Base-by-base conservation (phyloP, 2,113 vertebrate species). In the Urocolius indicus region DNA sequence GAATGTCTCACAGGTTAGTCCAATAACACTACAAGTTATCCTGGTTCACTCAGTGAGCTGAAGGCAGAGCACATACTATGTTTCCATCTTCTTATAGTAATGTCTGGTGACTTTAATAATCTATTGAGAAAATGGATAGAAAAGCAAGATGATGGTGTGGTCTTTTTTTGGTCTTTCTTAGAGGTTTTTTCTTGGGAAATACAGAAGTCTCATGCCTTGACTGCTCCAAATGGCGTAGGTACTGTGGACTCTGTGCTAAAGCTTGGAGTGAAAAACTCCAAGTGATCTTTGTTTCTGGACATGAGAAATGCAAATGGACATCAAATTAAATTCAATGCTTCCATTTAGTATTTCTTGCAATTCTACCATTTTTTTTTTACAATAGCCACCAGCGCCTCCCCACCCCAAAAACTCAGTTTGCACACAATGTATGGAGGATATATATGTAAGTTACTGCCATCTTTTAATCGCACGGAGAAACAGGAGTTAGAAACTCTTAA, bases 221-320 rank as follows among this genome's bases (percentile, higher is more conserved):
- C 26, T 68, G 10, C 85, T 93, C 30, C 74, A 54, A 45, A 24
- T 79, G 54, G 16, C 13, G 7, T 34, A 34, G 58, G 9, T n/a
- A 46, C 17, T 55, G 46, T 73, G 20, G 30, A 41, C 21, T 93
- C 20, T 79, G 3, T 90, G 29, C 74, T 87, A 59, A 91, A 38
- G 30, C 46, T 59, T 85, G 54, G n/a, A 46, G 10, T 15, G 62
- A 84, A 79, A 55, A 91, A 26, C 55, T 83, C 14, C 10, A 27
- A 51, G 18, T 90, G 48, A 48, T 43, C 32, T 85, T 88, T 90
- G 22, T 80, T 74, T 90, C 43, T 88, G 68, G 36, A 58, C 20
- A 16, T 15, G 7, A 83, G 62, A 85, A 91, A 43, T 76, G 41
- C 62, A 76, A 51, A 32, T 51, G 14, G 34, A 49, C 15, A 2